Evolutionary conservation across 1,140 invertebrate genomes (phyloP).

Genomic region (Mylabris phalerata): DNA sequence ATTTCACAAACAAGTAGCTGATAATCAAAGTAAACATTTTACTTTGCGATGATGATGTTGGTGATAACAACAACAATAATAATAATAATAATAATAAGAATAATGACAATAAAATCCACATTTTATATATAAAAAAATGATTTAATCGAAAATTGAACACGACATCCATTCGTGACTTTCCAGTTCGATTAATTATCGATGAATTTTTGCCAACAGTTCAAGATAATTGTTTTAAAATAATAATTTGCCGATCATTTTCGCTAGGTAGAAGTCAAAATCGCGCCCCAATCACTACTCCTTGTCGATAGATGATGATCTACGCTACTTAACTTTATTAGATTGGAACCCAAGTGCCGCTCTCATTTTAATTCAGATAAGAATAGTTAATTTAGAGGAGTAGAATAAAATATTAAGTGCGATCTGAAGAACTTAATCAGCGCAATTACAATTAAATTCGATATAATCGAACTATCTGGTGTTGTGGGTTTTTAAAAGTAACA

Average conservation of each 20-base stretch:
- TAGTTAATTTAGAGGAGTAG: not conserved
- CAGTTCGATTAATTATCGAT: too few species aligned
- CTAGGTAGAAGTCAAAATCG: not conserved
- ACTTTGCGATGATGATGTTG: not conserved
- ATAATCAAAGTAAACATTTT: constrained; percentile 14
- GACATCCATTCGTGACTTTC: too few species aligned
- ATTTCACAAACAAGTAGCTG: constrained; percentile 10
- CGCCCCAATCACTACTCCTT: not conserved
- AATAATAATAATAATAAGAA: too few species aligned
- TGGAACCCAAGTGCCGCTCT: not conserved
- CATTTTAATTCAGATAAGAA: constrained; percentile 2
- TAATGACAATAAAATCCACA: too few species aligned
- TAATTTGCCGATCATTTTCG: too few species aligned
- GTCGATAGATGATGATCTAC: constrained; percentile 6
- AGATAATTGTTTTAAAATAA: too few species aligned
- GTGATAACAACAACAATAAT: too few species aligned
- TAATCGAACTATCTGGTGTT: too few species aligned
- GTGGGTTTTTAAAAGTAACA: too few species aligned
- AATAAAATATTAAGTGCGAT: constrained; percentile 3
- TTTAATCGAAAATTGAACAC: too few species aligned
- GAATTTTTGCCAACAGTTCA: too few species aligned
- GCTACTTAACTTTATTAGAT: not conserved
- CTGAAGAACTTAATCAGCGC: not conserved
- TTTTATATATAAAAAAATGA: too few species aligned
- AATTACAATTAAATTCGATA: not conserved